Base-by-base conservation (phyloP, 2,797 vertebrate genomes). In the Spinus olivaceus region DNA sequence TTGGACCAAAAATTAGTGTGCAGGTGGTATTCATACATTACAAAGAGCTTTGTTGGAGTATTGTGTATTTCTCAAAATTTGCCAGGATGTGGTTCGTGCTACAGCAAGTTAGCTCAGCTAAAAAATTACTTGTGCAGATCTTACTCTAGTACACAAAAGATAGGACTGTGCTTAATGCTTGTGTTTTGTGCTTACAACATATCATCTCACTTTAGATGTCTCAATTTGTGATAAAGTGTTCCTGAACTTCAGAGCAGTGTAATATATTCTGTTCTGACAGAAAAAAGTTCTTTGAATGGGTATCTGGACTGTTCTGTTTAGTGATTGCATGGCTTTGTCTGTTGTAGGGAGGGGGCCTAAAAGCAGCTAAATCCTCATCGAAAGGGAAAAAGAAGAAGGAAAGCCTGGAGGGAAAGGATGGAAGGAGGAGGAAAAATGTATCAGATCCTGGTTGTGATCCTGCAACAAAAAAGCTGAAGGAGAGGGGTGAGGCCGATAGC, bases 381-480 rank as follows among this genome's bases (percentile, higher is more conserved):
- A 98, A 98, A 98, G 97, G 97, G 90, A 98, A 98, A 96, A 98
- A 98, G 97, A 98, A 98, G 91, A 98, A 97, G 94, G 98, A 98
- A 85, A 97, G 78, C 93, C 71, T 98, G 89, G 98, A 98, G 82
- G 98, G 97, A 98, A 98, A 98, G 95, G 98, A 98, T 98, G 98
- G 98, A 65, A 99, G 99, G 37, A 98, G 99, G 88, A 98, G 99
- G 60, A 98, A 99, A 96, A 99, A 98, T 76, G 96, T 98, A 91
- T 99, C 99, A 9, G 99, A 99, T 97, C 97, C 98, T 87, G 98
- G 99, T 53, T 99, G 99, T 95, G 99, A 99, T 97, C 94, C 98
- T 97, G 99, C 98, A 94, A 98, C 98, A 92, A 99, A 99, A 96
- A 99, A 99, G 85, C 98, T 99, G 82, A 99, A 99, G 97, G 99